A percentile compares a stretch with the other conserved stretches of the same genome.
Evolutionary conservation across 2,113 vertebrate species (phyloP).

Genomic region (Anarrhichthys ocellatus): DNA sequence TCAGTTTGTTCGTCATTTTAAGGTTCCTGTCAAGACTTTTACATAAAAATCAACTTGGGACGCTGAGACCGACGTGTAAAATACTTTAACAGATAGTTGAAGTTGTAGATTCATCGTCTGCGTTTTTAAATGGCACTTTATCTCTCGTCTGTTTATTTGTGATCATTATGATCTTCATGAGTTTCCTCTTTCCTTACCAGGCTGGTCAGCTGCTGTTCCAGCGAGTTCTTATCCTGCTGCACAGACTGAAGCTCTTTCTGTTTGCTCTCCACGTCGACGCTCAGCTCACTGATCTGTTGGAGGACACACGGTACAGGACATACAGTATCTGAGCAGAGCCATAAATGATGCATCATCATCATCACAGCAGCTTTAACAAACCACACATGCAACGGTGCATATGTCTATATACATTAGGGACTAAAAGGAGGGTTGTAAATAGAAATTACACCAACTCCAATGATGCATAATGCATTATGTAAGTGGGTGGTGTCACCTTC

Average conservation of each 20-base stretch:
- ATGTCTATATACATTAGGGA: background rate
- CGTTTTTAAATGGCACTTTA: background rate
- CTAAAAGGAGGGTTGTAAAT: constrained; percentile 7
- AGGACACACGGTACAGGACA: constrained; percentile 1
- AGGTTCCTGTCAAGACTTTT: too few relatives aligned
- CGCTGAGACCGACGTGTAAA: too few relatives aligned
- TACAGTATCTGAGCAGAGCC: background rate
- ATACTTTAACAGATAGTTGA: background rate
- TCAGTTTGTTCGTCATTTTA: too few relatives aligned
- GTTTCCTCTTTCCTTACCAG: constrained; percentile 83
- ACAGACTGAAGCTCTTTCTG: constrained; percentile 86
- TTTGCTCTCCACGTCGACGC: constrained; percentile 88
- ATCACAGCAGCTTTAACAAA: constrained; percentile 11
- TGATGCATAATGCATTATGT: background rate
- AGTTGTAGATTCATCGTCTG: background rate
- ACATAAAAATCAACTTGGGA: too few relatives aligned
- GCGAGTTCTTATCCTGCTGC: constrained; percentile 85
- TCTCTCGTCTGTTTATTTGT: background rate
- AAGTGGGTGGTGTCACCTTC: constrained; percentile 60
- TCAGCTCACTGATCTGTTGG: constrained; percentile 88
- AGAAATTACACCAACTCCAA: background rate
- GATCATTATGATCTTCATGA: background rate
- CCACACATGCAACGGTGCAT: background rate
- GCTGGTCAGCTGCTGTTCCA: constrained; percentile 87
- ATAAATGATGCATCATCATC: constrained; percentile 24